phyloP scores from a whole-genome alignment of 2,888 invertebrate species.

The Amiota communis region DNA sequence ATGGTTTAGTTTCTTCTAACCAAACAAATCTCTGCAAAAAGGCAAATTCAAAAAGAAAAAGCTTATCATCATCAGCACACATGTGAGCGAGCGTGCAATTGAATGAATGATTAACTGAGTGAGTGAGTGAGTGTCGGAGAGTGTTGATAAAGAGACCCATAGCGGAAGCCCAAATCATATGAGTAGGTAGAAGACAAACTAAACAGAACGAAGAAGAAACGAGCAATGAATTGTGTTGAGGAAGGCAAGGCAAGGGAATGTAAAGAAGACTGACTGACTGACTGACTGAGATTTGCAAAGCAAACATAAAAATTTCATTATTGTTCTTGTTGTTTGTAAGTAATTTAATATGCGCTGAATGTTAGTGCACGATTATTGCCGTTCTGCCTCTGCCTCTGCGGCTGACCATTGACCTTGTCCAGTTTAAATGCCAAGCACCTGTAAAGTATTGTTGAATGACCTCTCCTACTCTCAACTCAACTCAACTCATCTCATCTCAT shows the following conservation, averaged over 20 bases:
- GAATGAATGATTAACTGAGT: too few species aligned
- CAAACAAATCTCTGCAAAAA: too few species aligned
- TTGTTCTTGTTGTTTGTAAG: background rate
- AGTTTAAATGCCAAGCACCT: constrained; percentile 39
- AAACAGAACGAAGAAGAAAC: too few species aligned
- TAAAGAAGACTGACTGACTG: background rate
- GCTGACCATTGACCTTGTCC: constrained; percentile 56
- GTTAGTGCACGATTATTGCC: background rate
- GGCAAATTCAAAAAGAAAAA: too few species aligned
- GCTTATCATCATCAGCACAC: too few species aligned
- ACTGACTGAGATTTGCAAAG: constrained; percentile 18
- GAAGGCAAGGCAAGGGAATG: background rate
- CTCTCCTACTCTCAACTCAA: constrained; percentile 27
- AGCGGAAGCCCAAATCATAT: background rate
- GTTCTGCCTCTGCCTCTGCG: background rate
- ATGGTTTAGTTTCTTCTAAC: too few species aligned
- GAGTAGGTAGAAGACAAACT: background rate
- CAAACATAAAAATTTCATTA: constrained; percentile 1
- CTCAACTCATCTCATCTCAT: background rate
- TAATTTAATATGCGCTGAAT: constrained; percentile 13
- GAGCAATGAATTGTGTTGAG: too few species aligned
- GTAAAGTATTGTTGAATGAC: constrained; percentile 27
- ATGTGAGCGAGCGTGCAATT: too few species aligned
- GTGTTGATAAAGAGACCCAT: too few species aligned
- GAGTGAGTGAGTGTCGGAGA: too few species aligned